These are phyloP conservation scores for Ceratitis capitata DNA, from an alignment of 1,140 invertebrate genomes.

Conservation along the genomic window DNA sequence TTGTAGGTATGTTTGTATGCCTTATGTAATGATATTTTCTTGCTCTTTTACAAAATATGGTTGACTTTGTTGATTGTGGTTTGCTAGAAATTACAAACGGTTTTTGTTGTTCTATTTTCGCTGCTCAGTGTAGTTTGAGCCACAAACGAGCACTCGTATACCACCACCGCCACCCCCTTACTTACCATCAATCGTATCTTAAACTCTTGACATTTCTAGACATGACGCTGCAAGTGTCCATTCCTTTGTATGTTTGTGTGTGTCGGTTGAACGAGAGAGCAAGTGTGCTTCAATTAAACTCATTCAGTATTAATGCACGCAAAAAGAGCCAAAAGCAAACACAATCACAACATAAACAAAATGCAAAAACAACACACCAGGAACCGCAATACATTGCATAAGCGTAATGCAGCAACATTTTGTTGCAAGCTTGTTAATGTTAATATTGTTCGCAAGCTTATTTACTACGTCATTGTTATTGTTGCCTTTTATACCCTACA, in stretches of 20 bases:
- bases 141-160: background rate
- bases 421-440: conserved; percentile 27
- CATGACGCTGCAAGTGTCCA: background rate
- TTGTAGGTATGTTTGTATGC: background rate
- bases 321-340: conserved; percentile 9
- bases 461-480: background rate
- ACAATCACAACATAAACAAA: background rate
- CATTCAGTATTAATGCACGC: conserved; percentile 21
- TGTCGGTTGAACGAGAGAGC: background rate
- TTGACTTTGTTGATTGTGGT: conserved; percentile 25
- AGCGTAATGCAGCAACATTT: background rate
- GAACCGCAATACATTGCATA: background rate
- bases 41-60: background rate
- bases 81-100: background rate
- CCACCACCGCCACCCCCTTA: background rate
- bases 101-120: background rate
- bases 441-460: conserved; percentile 3
- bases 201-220: background rate
- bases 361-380: background rate
- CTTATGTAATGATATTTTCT: too few species aligned
- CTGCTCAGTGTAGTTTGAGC: background rate
- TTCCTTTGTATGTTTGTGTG: background rate
- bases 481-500: background rate
- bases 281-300: conserved; percentile 31
- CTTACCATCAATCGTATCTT: too few species aligned